These are phyloP conservation scores for Amphiura filiformis DNA, from an alignment of 35 echinoderm and acorn worm genomes.

Conservation along the genomic window DNA sequence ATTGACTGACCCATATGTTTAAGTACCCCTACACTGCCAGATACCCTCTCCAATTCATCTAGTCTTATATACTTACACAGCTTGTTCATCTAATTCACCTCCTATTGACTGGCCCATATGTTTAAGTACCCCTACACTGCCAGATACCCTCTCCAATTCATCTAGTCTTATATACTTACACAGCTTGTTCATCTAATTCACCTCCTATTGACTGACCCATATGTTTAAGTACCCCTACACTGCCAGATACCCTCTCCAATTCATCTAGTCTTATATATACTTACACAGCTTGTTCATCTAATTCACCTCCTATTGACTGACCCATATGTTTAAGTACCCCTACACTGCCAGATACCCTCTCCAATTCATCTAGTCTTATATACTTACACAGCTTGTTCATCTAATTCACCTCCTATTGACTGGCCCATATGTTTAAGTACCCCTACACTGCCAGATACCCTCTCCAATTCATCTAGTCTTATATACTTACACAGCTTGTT, in stretches of 20 bases:
- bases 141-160: constrained; percentile 68
- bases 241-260: constrained; percentile 76
- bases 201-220: constrained; percentile 92
- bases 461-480: background rate
- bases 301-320: constrained; percentile 83
- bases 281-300: constrained; percentile 99
- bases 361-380: constrained; percentile 42
- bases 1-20: constrained; percentile 32
- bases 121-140: constrained; percentile 81
- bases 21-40: constrained; percentile 77
- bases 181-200: constrained; percentile 87
- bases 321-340: constrained; percentile 90
- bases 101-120: constrained; percentile 93
- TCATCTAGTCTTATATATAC: constrained; percentile 39
- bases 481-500: constrained; percentile 96
- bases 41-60: constrained; percentile 64
- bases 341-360: constrained; percentile 69
- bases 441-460: background rate
- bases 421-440: background rate
- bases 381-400: constrained; percentile 99
- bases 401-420: constrained; percentile 87
- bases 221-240: constrained; percentile 76
- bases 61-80: constrained; percentile 93
- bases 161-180: constrained; percentile 93
- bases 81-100: constrained; percentile 93